Evolutionary conservation across 2,888 invertebrate species (phyloP), one percentile per base, ranked within the genome.

Genomic region (Amphipyra berbera): DNA sequence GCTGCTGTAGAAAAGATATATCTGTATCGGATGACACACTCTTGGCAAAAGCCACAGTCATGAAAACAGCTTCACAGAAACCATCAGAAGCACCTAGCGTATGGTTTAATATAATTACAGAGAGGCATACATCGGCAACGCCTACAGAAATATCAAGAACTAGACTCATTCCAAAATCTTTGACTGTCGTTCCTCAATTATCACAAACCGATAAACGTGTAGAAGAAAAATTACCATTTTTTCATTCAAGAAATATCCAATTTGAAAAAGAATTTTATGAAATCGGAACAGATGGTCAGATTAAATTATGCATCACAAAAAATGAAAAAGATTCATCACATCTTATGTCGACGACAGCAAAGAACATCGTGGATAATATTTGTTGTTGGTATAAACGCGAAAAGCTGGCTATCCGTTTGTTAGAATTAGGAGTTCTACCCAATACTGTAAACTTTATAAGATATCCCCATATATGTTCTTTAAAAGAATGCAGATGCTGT

Each of bases 331-430:
- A 21, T 21, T 21, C 21, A 9, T 7, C 6, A 15, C 37, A 44
- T 6, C 7, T 42, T 7, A 27, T 7, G 5, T 14, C 40, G 6
- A 21, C 44, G 42, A 21, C 35, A 1, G 6, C 8, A n/a, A 40
- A 52, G 8, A 59, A 54, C 35, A 41, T 72, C 3, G 13, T 46
- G 6, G 54, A 21, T 21, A 6, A 57, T 27, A 62, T 77, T 49
- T 84, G 85, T 68, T 87, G 87, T 66, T 86, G 85, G 86, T 77
- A 66, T 62, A 70, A 54, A 35, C 76, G 82, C 9, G 77, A 86
- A 70, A 64, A 68, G 7, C 38, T 81, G 44, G 61, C 81, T 35
- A 33, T 15, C 3, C 57, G 61, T 35, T 61, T 83, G 27, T 38
- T 63, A 40, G 4, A 30, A 33, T 33, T 30, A 21, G 65, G 63